Base-by-base conservation (phyloP, 2,888 invertebrate genomes). In the Ligdia adustata region DNA sequence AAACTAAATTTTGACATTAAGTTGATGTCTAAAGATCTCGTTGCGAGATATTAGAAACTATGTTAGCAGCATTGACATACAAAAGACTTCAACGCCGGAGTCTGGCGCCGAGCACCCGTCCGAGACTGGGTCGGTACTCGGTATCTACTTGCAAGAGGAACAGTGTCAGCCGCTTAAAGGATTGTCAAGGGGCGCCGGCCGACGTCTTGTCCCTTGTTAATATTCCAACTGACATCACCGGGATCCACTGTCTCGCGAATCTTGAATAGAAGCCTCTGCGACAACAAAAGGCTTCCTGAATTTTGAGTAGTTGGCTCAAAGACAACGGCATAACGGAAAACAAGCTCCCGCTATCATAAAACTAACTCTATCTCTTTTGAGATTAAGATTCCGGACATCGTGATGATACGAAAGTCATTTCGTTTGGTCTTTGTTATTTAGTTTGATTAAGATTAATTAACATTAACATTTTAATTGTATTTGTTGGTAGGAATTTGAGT, bases 231-330 rank as follows among this genome's bases (percentile, higher is more conserved):
- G 81, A 76, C 78, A 72, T 72, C 78, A 74, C 76, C 52, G 66
- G 72, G 68, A 78, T 71, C 72, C 65, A 70, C 72, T 79, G 77
- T 79, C 79, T 81, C 69, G 72, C 66, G 77, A 79, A 82, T 79
- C 75, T 76, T 78, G 81, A 82, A 80, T 75, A 81, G 78, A 75
- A 72, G 69, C 70, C 69, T 66, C 65, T 60, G 67, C 66, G 70
- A 72, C 68, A 79, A 82, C 82, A 82, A 82, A 77, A 75, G 78
- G 69, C 75, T 72, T 75, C 69, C 79, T 80, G 82, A 82, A 82
- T 82, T 79, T 76, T 77, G 79, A 82, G 71, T 68, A 77, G 81
- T 72, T 71, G 71, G 71, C 69, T 69, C 67, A 65, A 69, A 74
- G 69, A 68, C 65, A 69, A 70, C 62, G 58, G 52, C 53, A 52